Evolutionary conservation across 2,888 invertebrate species (phyloP), one percentile per base, ranked within the genome.

Genomic region (Eretmocerus hayati): DNA sequence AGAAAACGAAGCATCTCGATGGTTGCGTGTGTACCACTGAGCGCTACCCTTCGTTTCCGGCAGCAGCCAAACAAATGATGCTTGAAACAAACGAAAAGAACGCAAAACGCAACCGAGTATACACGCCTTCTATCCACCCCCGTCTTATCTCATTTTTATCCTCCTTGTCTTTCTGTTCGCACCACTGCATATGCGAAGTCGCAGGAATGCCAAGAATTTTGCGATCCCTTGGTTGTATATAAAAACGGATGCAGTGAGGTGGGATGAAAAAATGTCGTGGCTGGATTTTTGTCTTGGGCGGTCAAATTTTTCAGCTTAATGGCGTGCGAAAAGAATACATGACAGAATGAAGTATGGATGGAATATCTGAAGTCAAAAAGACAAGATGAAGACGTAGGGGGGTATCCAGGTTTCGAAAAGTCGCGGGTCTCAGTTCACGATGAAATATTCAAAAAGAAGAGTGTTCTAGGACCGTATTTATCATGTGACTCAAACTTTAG

Each of bases 201-300:
- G 13, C 20, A 18, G 62, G 65, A 62, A 62, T 58, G 62, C 61
- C 53, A 55, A 60, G 65, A 64, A 66, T 66, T 59, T 59, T 49
- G 50, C 50, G 48, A 45, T 44, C 51, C 54, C 54, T 46, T 41
- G 44, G 33, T 15, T 5, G 19, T 18, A n/a, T n/a, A n/a, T n/a
- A n/a, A n/a, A n/a, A n/a, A n/a, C n/a, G n/a, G n/a, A n/a, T n/a
- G n/a, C n/a, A n/a, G n/a, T n/a, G n/a, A n/a, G n/a, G 47, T 32
- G 32, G 56, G 56, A 58, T 52, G 56, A 59, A 65, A 65, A 65
- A 66, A 65, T 66, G 61, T 66, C 62, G n/a, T n/a, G n/a, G 59
- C 53, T 59, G 64, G 63, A 66, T 69, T 70, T 71, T 70, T 66
- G 66, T 69, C 66, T 68, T 64, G 71, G 71, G 69, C 70, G 69